Evolutionary conservation across 2,113 vertebrate species (phyloP), one percentile per base, ranked within the genome.

Genomic region (Sus scrofa): DNA sequence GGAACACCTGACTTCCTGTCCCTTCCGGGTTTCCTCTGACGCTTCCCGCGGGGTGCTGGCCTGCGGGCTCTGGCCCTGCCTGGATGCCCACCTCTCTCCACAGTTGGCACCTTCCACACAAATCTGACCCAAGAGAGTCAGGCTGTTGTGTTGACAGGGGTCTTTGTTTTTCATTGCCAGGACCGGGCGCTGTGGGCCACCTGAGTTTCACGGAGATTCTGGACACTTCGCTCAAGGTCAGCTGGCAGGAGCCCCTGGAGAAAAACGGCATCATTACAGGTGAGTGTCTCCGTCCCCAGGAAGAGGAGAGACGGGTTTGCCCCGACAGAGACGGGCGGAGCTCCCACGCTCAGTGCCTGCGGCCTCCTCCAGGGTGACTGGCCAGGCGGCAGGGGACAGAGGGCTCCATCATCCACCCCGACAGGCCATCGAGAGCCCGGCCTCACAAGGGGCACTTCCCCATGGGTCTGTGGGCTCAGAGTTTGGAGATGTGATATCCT

Each of bases 181-280:
- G 97, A 32, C 99, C 99, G 0, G 99, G 99, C 96, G 98, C 99
- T 2, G 99, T 99, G 96, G 99, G 99, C 60, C 99, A 99, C 89
- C 98, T 99, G 98, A 99, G 99, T 91, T 99, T 99, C 98, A 99
- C 99, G 0, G 99, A 99, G 98, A 99, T 99, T 97, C 98, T 99
- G 98, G 99, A 99, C 98, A 99, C 99, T 0, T 99, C 99, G 0
- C 98, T 99, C 95, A 99, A 99, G 98, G 99, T 99, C 98, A 99
- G 99, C 99, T 99, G 99, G 99, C 98, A 99, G 96, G 99, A 99
- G 97, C 99, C 99, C 62, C 97, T 99, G 85, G 99, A 99, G 98
- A 99, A 98, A 98, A 99, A 99, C 0, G 99, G 99, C 96, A 98
- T 99, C 95, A 98, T 99, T 97, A 99, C 98, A 86, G 99, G 99